Base-by-base conservation (phyloP, 2,113 vertebrate species). In the Struthidea cinerea region DNA sequence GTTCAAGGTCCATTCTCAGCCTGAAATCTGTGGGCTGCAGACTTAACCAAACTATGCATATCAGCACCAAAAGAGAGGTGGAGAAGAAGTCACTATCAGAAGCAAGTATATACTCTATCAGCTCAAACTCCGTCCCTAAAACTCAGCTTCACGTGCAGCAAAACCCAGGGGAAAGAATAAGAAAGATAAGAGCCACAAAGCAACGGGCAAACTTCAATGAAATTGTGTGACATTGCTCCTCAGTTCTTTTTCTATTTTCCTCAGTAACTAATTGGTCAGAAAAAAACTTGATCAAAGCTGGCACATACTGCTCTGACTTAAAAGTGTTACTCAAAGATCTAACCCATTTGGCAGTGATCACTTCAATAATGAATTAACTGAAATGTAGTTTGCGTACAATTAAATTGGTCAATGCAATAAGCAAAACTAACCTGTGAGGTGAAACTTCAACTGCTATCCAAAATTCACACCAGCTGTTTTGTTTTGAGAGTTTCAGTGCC, bases 71-170 rank as follows among this genome's bases (percentile, higher is more conserved):
- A 46, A 55, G 11, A 21, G 15, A 42, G 27, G 28, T 61, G 22
- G 83, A 78, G 7, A 11, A 64, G 15, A 56, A 87, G n/a, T 16
- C 41, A 21, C 11, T 47, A 3, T 28, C 21, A 79, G 16, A 76
- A 71, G 8, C 7, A 17, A 55, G 1, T 10, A 16, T 18, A 17
- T 12, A 15, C 26, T 37, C 0, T 5, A 63, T 19, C 37, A 67
- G 13, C 14, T 35, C 8, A 33, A 35, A 14, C 2, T 56, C 35
- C 42, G 24, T 11, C 39, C 24, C 47, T 49, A 53, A 76, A 53
- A 82, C 26, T 21, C 63, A 89, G 22, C 39, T 79, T 57, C 35
- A 67, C 0, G 0, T 27, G 37, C 20, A 57, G 32, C 11, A 80
- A 88, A 94, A 39, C 16, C n/a, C 41, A 80, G 11, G 11, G 22